Base-by-base conservation (phyloP, 2,113 vertebrate species). In the Corydoras maculifer region DNA sequence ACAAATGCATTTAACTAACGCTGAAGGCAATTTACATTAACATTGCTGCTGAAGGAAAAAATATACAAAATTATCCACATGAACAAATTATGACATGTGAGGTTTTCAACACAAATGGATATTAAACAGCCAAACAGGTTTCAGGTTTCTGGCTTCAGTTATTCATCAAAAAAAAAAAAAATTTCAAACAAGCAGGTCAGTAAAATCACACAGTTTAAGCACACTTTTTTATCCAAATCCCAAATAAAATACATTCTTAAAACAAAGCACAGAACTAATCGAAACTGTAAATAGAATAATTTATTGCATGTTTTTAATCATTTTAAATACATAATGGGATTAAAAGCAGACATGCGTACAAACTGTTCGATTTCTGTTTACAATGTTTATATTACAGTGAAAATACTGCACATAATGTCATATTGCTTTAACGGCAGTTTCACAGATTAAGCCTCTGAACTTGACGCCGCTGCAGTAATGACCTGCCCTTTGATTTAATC, bases 241-340 rank as follows among this genome's bases (percentile, higher is more conserved):
- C 2, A 70, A 70, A 60, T 8, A 51, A 11, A 0, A 5, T 0
- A 43, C 4, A 3, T 13, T 3, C 9, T 8, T 5, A 13, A 31
- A 59, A 11, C 0, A 29, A 71, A 50, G 29, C 13, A 49, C 15
- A 66, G 50, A 60, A 18, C 14, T 63, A 31, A 25, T n/a, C 4
- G 50, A 43, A 43, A 43, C 32, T 13, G 8, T 86, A 82, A 75
- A 82, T 86, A 91, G 87, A 90, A 90, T 90, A 85, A 89, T 91
- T 90, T 91, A 91, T 91, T 90, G 88, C 89, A 86, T 77, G 78
- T 88, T 76, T 84, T 86, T 82, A 83, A 85, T 86, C 77, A 78
- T 77, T 83, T 85, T 85, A 73, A 75, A 54, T 62, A 69, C 73
- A 53, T 59, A 84, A 88, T 81, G 82, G 87, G 78, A 73, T 88